phyloP scores from a whole-genome alignment of 2,888 invertebrate genomes.

The Sphinx pinastri region DNA sequence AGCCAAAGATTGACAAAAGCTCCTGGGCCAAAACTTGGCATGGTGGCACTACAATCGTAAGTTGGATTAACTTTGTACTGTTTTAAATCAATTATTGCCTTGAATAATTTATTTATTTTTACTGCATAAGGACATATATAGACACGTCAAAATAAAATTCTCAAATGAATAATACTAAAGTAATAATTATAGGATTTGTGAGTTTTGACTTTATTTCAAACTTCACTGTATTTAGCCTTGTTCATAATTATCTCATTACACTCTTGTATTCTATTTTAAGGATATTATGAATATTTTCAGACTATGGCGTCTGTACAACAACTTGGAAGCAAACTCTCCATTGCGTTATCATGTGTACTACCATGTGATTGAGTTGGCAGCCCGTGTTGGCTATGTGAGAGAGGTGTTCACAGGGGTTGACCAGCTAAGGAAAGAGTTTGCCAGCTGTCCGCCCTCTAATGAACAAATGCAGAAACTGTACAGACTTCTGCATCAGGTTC shows the following conservation, averaged over 20 bases:
- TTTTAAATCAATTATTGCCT: background rate
- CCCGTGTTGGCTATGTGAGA: constrained; percentile 92
- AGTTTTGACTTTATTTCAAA: no score
- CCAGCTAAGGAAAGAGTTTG: constrained; percentile 91
- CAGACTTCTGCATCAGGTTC: constrained; percentile 93
- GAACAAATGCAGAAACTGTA: constrained; percentile 96
- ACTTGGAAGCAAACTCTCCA: constrained; percentile 92
- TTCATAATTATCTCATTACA: background rate
- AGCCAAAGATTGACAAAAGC: constrained; percentile 96
- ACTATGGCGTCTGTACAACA: constrained; percentile 96
- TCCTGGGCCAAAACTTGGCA: constrained; percentile 90
- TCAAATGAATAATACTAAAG: no score
- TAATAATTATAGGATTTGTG: no score
- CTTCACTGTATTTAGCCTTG: no score
- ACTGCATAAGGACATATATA: no score
- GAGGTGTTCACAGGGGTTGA: constrained; percentile 94
- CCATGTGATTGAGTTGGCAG: constrained; percentile 94
- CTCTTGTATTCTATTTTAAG: background rate
- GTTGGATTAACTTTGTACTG: constrained; percentile 55
- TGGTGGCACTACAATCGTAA: constrained; percentile 93
- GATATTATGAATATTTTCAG: constrained; percentile 74
- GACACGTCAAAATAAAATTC: no score
- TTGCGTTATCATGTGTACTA: constrained; percentile 97
- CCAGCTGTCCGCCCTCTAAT: constrained; percentile 90
- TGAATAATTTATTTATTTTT: background rate